Percentiles rank a stretch among this genome's conserved stretches.
Conservation (phyloP, 1,140 invertebrate genomes). For the Zeugodacus cucurbitae region DNA sequence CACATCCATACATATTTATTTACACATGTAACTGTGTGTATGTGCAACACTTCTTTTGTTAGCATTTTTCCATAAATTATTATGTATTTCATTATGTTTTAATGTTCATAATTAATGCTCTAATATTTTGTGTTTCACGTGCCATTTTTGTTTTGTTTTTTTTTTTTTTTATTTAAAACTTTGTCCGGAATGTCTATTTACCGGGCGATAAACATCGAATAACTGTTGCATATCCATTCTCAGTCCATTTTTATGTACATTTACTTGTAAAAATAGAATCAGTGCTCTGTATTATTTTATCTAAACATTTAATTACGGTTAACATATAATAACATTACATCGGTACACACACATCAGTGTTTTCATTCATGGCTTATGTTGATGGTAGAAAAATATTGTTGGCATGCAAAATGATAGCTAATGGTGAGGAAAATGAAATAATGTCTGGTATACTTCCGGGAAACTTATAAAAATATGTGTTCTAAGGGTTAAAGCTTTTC, state of each 20-base stretch:
- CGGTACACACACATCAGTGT: too few relatives aligned
- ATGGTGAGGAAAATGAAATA: too few relatives aligned
- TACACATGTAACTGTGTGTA: too few relatives aligned
- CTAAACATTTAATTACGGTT: not conserved
- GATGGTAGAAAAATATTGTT: too few relatives aligned
- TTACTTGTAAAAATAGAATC: too few relatives aligned
- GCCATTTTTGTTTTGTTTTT: not conserved
- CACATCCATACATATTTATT: not conserved
- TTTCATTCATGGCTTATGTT: too few relatives aligned
- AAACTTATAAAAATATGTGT: too few relatives aligned
- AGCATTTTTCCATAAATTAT: not conserved
- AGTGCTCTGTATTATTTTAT: not conserved
- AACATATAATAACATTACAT: not conserved
- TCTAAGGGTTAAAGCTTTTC: too few relatives aligned
- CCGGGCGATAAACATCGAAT: conserved; percentile 2
- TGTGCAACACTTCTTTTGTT: not conserved
- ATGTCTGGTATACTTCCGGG: too few relatives aligned
- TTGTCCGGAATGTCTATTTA: not conserved
- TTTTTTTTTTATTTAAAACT: not conserved
- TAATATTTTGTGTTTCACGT: not conserved
- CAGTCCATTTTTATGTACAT: not conserved
- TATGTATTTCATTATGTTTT: conserved; percentile 1
- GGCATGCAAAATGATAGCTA: too few relatives aligned
- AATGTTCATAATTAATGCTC: conserved; percentile 8
- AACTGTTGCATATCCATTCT: not conserved